Evolutionary conservation across 2,797 vertebrate species (phyloP).

Genomic region (Cryptoblepharus egeriae): DNA sequence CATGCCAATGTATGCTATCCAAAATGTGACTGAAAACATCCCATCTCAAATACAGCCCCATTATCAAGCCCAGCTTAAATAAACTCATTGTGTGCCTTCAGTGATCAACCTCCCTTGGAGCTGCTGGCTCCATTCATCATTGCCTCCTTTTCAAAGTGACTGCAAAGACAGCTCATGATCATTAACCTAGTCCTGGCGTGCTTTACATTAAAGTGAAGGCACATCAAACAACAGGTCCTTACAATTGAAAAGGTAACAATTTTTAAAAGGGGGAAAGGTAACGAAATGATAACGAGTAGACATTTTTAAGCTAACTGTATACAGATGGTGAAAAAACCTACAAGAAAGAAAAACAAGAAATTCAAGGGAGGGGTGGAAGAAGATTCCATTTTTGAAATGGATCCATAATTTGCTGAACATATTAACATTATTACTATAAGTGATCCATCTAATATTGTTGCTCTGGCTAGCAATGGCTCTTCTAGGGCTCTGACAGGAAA

Average conservation of each 20-base stretch:
- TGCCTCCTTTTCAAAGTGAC: conserved; percentile 83
- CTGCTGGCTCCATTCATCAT: conserved; percentile 79
- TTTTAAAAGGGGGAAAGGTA: conserved; percentile 45
- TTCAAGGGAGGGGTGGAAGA: fast-evolving
- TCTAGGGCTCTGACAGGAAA: too few species aligned
- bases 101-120: conserved; percentile 77
- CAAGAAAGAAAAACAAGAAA: conserved; percentile 11
- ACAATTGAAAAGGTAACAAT: conserved; percentile 52
- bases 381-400: not conserved
- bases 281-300: conserved; percentile 66
- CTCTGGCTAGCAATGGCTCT: too few species aligned
- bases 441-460: too few species aligned
- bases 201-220: conserved; percentile 81
- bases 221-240: conserved; percentile 76
- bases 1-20: conserved; percentile 72
- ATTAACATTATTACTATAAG: not conserved
- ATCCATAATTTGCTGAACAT: fast-evolving
- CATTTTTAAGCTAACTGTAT: conserved; percentile 67
- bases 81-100: conserved; percentile 86
- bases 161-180: conserved; percentile 84
- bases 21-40: conserved; percentile 67
- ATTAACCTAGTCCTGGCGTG: conserved; percentile 83
- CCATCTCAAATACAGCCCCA: conserved; percentile 76
- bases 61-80: conserved; percentile 85
- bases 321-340: conserved; percentile 67